Evolutionary conservation across 1,140 invertebrate species (phyloP).

Genomic region (Reticulitermes speratus): DNA sequence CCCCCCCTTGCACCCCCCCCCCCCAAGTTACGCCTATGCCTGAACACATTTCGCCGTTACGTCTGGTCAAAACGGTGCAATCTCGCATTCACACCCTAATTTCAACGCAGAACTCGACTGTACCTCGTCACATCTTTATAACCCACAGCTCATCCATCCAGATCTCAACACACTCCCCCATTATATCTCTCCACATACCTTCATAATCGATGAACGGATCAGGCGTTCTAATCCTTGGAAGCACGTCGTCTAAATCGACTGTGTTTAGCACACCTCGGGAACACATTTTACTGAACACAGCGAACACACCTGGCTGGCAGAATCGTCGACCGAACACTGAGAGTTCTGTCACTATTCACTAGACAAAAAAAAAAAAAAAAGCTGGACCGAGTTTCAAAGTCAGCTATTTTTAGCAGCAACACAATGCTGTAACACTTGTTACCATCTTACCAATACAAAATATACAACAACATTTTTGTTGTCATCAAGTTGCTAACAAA

Average conservation of each 20-base stretch:
- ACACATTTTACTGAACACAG: background rate
- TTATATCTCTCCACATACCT: background rate
- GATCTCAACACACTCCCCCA: no score
- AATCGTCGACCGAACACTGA: background rate
- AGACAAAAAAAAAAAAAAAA: background rate
- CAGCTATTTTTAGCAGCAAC: background rate
- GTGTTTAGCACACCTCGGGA: conserved; percentile 41
- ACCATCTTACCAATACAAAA: background rate
- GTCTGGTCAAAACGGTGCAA: no score
- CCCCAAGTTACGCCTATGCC: no score
- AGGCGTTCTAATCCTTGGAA: conserved; percentile 38
- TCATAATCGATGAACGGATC: conserved; percentile 22
- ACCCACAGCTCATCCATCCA: no score
- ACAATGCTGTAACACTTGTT: background rate
- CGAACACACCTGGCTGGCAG: background rate
- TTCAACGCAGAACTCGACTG: no score
- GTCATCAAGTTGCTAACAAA: background rate
- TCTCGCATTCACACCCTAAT: no score
- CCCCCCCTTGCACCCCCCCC: no score
- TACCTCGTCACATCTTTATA: no score
- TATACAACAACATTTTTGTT: background rate
- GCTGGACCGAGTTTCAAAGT: background rate
- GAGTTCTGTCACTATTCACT: background rate
- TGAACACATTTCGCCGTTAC: no score
- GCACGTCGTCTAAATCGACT: conserved; percentile 46